Base-by-base conservation (phyloP, 2,797 vertebrate species). In the Cryptoblepharus egeriae region DNA sequence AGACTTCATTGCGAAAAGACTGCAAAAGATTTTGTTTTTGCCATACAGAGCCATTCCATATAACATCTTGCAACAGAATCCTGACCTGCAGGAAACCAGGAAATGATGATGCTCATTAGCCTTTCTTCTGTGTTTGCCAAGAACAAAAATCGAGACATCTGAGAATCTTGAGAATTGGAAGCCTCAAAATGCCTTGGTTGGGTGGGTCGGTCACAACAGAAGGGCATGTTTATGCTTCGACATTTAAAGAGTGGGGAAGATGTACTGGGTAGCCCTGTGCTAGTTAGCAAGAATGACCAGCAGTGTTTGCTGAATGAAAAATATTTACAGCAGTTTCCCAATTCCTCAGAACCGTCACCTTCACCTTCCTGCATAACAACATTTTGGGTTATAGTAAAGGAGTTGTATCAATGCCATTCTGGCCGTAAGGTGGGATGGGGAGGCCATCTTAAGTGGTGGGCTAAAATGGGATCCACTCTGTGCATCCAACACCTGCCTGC, bases 71-170 rank as follows among this genome's bases (percentile, higher is more conserved):
- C 58, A 68, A 77, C 70, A 55, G 68, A 64, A 72, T 61, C 37
- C 75, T 22, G 37, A 45, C 37, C 37, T 79, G 24, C 76, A 83
- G 69, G 82, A 79, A 84, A 65, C 57, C 76, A 83, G 69, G 82
- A 79, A 84, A 65, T 60, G 52, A 70, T 79, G 61, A 49, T 26
- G 45, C 57, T 42, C 49, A 24, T 1, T 30, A 74, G 42, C 9
- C 64, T 42, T 58, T 28, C 5, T 24, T 8, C 52, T 37, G n/a
- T 55, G 65, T n/a, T 61, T 77, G 61, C 58, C 76, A 39, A 77
- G 57, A 71, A 39, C 42, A 37, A 71, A 76, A 82, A 63, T 61
- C n/a, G 73, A 82, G 39, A 49, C 16, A 16, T 68, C 58, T 37
- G 39, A 71, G n/a, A 35, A 49, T 49, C 30, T 77, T 22, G 57